These are phyloP conservation scores for Drosophila kikkawai DNA, from an alignment of 1,140 invertebrate genomes.

Conservation along the genomic window DNA sequence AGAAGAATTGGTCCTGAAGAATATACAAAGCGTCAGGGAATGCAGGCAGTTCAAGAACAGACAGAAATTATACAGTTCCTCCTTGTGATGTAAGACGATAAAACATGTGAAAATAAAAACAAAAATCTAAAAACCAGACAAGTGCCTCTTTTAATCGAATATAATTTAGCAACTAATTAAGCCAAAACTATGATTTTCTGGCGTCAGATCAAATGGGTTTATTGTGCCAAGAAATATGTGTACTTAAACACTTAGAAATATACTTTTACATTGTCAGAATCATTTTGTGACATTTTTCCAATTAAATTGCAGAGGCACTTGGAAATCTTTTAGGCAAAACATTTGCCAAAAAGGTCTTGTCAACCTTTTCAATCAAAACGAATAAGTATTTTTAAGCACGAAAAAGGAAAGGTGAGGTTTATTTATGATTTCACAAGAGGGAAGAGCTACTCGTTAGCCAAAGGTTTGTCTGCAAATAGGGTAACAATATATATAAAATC, in stretches of 20 bases:
- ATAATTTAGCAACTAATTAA: background rate
- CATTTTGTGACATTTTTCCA: constrained; percentile 16
- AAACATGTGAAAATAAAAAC: constrained; percentile 26
- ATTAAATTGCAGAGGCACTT: constrained; percentile 1
- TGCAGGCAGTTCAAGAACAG: constrained; percentile 7
- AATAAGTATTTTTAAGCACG: constrained; percentile 1
- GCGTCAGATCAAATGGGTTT: constrained; percentile 1
- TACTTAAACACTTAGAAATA: background rate
- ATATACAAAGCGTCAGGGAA: constrained; percentile 3
- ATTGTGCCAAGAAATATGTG: constrained; percentile 8
- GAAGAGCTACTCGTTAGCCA: no score
- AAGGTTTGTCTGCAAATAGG: background rate
- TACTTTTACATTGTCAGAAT: constrained; percentile 9
- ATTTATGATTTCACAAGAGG: background rate
- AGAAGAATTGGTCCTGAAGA: background rate
- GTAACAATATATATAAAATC: no score
- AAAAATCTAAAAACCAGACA: background rate
- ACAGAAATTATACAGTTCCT: constrained; percentile 51
- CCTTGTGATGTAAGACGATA: constrained; percentile 59
- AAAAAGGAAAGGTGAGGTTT: background rate
- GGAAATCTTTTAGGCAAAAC: background rate
- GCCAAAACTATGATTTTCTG: background rate
- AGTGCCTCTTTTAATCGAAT: background rate
- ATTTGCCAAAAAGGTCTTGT: constrained; percentile 47
- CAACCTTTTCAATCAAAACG: constrained; percentile 36